phyloP scores from a whole-genome alignment of 1,140 invertebrate species.

The Bombus fervidus region DNA sequence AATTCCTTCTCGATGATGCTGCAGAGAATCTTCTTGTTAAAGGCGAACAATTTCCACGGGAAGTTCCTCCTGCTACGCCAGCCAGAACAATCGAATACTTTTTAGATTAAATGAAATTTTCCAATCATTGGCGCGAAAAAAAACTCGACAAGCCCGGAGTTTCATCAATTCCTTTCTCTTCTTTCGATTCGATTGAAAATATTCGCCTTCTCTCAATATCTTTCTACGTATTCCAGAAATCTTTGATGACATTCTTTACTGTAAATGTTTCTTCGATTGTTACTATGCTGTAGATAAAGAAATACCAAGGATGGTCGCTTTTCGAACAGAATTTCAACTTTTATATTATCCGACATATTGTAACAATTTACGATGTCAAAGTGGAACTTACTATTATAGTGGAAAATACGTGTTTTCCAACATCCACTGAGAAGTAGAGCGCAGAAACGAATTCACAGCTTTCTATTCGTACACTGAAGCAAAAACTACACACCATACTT shows the following conservation, averaged over 20 bases:
- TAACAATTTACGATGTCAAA: too few species aligned
- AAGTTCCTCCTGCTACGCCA: background rate
- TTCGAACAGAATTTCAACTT: too few species aligned
- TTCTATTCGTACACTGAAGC: too few species aligned
- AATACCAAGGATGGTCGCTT: too few species aligned
- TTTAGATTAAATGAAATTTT: slow-evolving; percentile 29
- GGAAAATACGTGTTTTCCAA: too few species aligned
- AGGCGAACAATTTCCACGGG: background rate
- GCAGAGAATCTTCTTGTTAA: slow-evolving; percentile 26
- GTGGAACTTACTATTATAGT: too few species aligned
- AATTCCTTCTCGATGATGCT: slow-evolving; percentile 25
- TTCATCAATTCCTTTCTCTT: background rate
- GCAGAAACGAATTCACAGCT: too few species aligned
- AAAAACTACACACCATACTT: too few species aligned
- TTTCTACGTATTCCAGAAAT: background rate
- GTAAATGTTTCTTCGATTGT: background rate
- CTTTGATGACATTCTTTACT: background rate
- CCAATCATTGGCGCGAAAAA: background rate
- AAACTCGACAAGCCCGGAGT: background rate
- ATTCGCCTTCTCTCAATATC: background rate
- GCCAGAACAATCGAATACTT: slow-evolving; percentile 23
- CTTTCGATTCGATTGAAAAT: background rate
- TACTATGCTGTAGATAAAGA: background rate
- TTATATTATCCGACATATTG: too few species aligned
- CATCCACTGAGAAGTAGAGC: too few species aligned